A percentile compares a stretch with the other conserved stretches of the same genome.
phyloP scores from a whole-genome alignment of 2,113 vertebrate genomes.

The Zapornia atra region DNA sequence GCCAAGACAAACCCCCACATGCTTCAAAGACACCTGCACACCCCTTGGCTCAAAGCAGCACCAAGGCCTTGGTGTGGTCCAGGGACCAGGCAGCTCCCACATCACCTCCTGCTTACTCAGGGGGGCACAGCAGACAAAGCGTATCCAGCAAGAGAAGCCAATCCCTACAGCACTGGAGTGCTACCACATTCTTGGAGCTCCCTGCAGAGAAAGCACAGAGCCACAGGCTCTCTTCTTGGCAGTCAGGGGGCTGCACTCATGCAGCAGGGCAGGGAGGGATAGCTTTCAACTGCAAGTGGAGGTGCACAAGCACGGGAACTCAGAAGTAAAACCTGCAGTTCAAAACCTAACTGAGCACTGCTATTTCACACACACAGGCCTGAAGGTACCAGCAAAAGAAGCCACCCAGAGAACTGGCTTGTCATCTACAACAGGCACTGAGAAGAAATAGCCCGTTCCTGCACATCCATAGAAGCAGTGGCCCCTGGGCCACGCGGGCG shows the following conservation, averaged over 20 bases:
- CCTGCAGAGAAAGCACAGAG: fast-evolving
- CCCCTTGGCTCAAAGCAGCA: not conserved
- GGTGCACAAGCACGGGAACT: not conserved
- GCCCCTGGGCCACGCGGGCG: fast-evolving
- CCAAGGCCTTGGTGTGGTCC: fast-evolving
- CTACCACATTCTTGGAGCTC: not conserved
- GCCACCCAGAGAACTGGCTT: not conserved
- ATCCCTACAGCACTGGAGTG: not conserved
- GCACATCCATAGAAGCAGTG: not conserved
- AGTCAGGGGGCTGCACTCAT: not conserved
- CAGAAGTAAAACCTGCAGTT: not conserved
- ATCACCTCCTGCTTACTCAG: fast-evolving
- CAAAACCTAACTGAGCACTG: not conserved
- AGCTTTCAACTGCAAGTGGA: not conserved
- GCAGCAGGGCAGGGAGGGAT: not conserved
- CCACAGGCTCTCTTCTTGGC: not conserved
- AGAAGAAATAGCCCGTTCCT: not conserved
- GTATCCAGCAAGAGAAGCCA: not conserved
- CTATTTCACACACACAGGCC: not conserved
- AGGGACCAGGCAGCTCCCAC: not conserved
- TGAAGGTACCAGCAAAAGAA: not conserved
- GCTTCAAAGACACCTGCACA: not conserved
- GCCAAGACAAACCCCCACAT: fast-evolving
- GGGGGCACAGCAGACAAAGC: not conserved
- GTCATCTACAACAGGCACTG: not conserved